Conservation (phyloP, 2,113 vertebrate genomes). For the Anas platyrhynchos region DNA sequence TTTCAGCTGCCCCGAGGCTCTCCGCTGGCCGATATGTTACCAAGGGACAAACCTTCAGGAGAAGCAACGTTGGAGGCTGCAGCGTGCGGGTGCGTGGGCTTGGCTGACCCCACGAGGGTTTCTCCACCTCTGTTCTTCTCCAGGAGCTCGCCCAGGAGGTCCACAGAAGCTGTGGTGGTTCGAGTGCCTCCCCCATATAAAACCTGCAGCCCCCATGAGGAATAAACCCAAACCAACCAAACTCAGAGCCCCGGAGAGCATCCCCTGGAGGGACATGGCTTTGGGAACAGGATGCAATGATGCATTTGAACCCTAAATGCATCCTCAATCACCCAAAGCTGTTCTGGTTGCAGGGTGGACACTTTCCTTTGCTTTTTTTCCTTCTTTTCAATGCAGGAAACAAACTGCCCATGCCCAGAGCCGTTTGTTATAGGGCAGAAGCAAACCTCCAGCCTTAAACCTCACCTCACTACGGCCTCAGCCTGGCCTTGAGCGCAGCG, state of each 20-base stretch:
- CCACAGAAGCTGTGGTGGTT: background rate
- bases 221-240: background rate
- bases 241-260: background rate
- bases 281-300: fast-evolving
- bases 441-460: background rate
- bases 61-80: background rate
- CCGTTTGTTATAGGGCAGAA: background rate
- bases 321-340: background rate
- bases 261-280: background rate
- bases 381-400: background rate
- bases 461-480: background rate
- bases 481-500: background rate
- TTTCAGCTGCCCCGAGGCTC: conserved; percentile 52
- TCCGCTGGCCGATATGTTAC: conserved; percentile 43
- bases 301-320: background rate
- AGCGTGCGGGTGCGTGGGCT: background rate
- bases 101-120: background rate
- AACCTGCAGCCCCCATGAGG: background rate
- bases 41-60: background rate
- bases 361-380: background rate
- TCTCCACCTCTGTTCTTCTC: background rate
- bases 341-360: background rate
- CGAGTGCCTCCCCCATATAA: background rate
- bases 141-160: no score
- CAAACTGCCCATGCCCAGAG: background rate